Evolutionary conservation across 2,113 vertebrate species (phyloP), one percentile per base, ranked within the genome.

Genomic region (Neogale vison): DNA sequence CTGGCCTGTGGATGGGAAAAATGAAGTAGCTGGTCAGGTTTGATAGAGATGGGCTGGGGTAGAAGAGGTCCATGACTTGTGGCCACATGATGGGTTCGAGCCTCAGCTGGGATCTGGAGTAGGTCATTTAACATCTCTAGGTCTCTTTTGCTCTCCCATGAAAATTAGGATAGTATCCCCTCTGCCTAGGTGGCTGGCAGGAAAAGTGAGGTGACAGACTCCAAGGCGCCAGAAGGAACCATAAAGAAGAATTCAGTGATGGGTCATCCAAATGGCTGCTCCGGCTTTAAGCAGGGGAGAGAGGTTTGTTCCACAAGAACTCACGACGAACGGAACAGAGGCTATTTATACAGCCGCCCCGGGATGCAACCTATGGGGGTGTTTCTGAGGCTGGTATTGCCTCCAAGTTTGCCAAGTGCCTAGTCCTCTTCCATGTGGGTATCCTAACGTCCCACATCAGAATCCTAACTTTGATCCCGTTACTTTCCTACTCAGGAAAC

Each of bases 401-500:
- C 59, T 90, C 55, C 7, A 42, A 9, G 14, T 88, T 81, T 77
- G 7, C 59, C 9, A 3, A 52, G n/a, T 65, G 7, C 52, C 17
- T 47, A 34, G 21, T 63, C 65, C 34, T 84, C 45, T 47, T 89
- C n/a, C 91, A 63, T 1, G 1, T 7, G 39, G 47, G 1, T 52
- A 92, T 55, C 52, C 52, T 18, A 55, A 55, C 17, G 17, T 55
- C 52, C 52, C 52, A 55, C 52, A 18, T 97, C 26, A 55, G 67
- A 93, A 29, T 79, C 24, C 24, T 55, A 52, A 69, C 31, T 92
- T 90, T 42, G 90, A 34, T 86, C 63, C 81, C 3, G 23, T 69
- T 65, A 74, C 42, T 82, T 96, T 69, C 42, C 71, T 95, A 26
- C 24, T 80, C 17, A 83, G 85, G 63, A 79, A 91, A 45, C 47